Evolutionary conservation across 2,888 invertebrate species (phyloP).

Genomic region (Trachelus tabidus): DNA sequence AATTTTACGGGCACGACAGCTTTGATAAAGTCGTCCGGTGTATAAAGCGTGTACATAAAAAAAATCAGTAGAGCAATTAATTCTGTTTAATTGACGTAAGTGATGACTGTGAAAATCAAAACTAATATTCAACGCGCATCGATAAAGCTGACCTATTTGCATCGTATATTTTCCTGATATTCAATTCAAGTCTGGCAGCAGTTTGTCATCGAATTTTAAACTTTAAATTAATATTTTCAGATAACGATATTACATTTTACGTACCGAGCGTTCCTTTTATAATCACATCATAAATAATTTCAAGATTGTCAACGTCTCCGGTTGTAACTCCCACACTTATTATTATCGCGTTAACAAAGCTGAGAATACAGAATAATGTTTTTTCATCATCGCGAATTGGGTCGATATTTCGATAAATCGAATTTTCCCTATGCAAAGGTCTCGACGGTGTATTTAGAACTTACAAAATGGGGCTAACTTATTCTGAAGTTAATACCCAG

Average conservation of each 20-base stretch:
- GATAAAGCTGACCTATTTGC: neutral
- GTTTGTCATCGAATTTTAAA: neutral
- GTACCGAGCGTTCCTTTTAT: neutral
- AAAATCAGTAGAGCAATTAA: neutral
- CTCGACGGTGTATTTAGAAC: neutral
- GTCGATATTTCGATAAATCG: neutral
- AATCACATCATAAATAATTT: neutral
- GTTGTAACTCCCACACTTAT: neutral
- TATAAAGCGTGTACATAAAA: neutral
- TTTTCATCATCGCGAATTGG: neutral
- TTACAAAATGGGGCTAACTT: neutral
- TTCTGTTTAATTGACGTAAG: neutral
- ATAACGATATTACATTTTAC: neutral
- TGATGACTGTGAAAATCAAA: neutral
- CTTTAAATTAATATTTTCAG: neutral
- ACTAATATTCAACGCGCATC: neutral
- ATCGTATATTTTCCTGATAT: neutral
- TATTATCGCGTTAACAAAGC: neutral
- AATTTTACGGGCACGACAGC: neutral
- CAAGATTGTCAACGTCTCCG: neutral
- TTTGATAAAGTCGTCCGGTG: neutral
- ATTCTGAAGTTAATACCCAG: neutral
- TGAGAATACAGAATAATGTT: neutral
- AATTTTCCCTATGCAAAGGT: too few relatives aligned
- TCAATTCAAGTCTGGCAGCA: neutral